phyloP scores from a whole-genome alignment of 2,797 vertebrate species.

The Nyctibius grandis region DNA sequence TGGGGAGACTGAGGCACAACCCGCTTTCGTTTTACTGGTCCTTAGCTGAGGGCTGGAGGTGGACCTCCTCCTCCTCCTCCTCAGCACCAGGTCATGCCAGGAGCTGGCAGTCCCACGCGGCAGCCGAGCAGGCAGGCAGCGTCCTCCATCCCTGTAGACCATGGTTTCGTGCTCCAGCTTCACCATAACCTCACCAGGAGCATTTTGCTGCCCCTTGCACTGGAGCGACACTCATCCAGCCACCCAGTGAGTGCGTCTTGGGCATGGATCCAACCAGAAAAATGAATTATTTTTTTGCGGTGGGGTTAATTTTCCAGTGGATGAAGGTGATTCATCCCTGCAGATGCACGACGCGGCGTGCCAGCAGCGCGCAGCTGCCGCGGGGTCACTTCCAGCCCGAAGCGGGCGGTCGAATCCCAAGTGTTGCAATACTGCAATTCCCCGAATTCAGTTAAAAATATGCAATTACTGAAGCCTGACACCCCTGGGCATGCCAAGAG shows the following conservation, averaged over 20 bases:
- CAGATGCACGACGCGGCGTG: accelerated
- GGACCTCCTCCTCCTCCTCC: background rate
- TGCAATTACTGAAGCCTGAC: background rate
- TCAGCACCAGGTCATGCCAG: accelerated
- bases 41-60: background rate
- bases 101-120: background rate
- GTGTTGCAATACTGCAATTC: background rate
- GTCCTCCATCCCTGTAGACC: background rate
- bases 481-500: background rate
- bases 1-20: background rate
- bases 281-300: accelerated
- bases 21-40: background rate
- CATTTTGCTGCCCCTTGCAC: accelerated
- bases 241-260: accelerated
- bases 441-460: background rate
- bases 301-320: background rate
- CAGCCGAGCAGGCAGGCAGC: background rate
- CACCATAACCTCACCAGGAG: background rate
- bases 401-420: accelerated
- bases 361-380: background rate
- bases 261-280: background rate
- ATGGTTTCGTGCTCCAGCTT: accelerated
- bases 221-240: background rate
- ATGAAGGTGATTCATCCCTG: background rate
- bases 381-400: background rate